A percentile compares a stretch with the other conserved stretches of the same genome.
phyloP scores from a whole-genome alignment of 2,113 vertebrate genomes.

The Bubo blakistoni region DNA sequence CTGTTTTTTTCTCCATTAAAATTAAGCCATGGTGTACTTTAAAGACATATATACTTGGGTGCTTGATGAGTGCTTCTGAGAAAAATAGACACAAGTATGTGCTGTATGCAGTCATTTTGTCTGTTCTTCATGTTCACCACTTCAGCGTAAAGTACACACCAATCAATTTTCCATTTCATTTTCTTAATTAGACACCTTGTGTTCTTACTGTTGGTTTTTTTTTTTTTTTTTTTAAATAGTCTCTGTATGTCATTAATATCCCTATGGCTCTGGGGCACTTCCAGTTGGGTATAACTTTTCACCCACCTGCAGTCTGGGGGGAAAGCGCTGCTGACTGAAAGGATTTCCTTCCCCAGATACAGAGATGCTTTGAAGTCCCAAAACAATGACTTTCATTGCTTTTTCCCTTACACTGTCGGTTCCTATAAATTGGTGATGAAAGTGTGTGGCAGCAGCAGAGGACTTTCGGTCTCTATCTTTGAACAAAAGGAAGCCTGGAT shows the following conservation, averaged over 20 bases:
- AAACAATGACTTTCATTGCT: constrained; percentile 89
- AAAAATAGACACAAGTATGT: background rate
- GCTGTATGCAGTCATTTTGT: background rate
- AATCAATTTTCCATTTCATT: constrained; percentile 19
- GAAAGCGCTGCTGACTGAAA: constrained; percentile 83
- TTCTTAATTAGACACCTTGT: constrained; percentile 40
- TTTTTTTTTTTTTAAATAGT: background rate
- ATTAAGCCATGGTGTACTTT: background rate
- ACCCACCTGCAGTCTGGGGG: constrained; percentile 81
- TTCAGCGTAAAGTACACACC: constrained; percentile 12
- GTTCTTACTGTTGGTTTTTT: background rate
- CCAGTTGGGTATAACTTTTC: constrained; percentile 80
- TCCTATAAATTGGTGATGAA: constrained; percentile 87
- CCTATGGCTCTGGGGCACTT: constrained; percentile 73
- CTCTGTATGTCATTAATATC: constrained; percentile 66
- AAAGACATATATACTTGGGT: background rate
- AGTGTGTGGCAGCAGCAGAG: constrained; percentile 80
- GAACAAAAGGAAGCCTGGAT: constrained; percentile 84
- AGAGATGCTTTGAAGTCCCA: constrained; percentile 85
- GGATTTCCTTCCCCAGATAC: constrained; percentile 86
- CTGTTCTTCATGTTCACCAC: background rate
- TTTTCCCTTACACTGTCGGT: constrained; percentile 78
- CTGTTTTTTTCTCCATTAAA: background rate
- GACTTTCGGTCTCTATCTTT: constrained; percentile 83
- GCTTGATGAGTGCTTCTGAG: background rate